These are phyloP conservation scores for Xylota sylvarum DNA, from an alignment of 2,888 invertebrate genomes.

Conservation along the genomic window DNA sequence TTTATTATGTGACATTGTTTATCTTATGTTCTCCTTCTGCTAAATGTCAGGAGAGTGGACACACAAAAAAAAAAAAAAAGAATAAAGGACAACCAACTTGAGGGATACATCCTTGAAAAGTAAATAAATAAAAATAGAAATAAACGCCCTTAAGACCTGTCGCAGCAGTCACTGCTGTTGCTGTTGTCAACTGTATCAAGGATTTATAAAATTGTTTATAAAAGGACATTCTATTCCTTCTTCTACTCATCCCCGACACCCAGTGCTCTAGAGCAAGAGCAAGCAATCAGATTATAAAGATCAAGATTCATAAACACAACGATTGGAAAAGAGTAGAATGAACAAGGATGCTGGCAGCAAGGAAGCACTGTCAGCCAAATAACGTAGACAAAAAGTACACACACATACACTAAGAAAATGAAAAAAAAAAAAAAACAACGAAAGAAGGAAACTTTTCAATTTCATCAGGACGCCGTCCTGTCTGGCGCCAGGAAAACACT, in stretches of 20 bases:
- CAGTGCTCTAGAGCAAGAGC: neutral
- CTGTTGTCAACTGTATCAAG: conserved; percentile 63
- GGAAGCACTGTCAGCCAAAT: conserved; percentile 64
- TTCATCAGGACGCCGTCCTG: conserved; percentile 74
- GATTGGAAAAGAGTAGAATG: conserved; percentile 59
- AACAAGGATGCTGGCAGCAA: conserved; percentile 59
- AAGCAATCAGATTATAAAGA: conserved; percentile 76
- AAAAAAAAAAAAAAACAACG: conserved; percentile 9
- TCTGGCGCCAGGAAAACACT: conserved; percentile 76
- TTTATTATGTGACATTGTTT: conserved; percentile 72
- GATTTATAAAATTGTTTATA: conserved; percentile 58
- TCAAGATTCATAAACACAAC: conserved; percentile 77
- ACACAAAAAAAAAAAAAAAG: conserved; percentile 1
- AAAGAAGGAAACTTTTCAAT: conserved; percentile 73
- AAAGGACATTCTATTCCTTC: conserved; percentile 56
- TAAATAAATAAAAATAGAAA: conserved; percentile 42
- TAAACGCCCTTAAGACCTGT: conserved; percentile 34
- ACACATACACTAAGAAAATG: conserved; percentile 5
- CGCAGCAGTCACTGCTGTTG: conserved; percentile 50
- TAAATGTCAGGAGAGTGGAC: conserved; percentile 18
- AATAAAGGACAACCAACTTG: conserved; percentile 14
- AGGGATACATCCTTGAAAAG: conserved; percentile 47
- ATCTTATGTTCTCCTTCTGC: conserved; percentile 43
- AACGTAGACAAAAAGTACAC: conserved; percentile 54
- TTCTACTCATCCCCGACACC: neutral